A percentile compares a stretch with the other conserved stretches of the same genome.
phyloP scores from a whole-genome alignment of 2,888 invertebrate species.

The Synergus japonicus region DNA sequence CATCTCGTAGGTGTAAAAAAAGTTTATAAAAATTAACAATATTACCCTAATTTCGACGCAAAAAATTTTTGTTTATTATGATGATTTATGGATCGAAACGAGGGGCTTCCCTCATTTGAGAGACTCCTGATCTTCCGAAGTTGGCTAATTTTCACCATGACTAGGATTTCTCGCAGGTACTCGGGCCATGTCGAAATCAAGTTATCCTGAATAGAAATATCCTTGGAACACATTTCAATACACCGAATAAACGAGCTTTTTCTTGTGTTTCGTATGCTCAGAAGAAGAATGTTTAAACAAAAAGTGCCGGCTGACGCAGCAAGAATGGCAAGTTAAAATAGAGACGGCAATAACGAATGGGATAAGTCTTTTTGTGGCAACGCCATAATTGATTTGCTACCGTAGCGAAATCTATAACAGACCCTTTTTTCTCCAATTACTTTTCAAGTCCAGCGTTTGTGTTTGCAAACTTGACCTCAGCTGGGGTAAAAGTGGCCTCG shows the following conservation, averaged over 20 bases:
- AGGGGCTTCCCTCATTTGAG: background rate
- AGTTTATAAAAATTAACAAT: too few species aligned
- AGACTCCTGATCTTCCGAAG: background rate
- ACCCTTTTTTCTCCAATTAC: conserved; percentile 40
- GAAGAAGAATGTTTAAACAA: conserved; percentile 40
- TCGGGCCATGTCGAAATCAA: background rate
- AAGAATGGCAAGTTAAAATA: conserved; percentile 41
- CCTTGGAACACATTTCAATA: conserved; percentile 27
- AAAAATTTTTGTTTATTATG: too few species aligned
- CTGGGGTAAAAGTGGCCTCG: background rate
- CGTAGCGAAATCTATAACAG: conserved; percentile 41
- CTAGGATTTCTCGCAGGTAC: conserved; percentile 16
- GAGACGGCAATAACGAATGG: conserved; percentile 41
- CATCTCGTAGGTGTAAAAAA: too few species aligned
- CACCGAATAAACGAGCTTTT: conserved; percentile 36
- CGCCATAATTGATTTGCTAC: conserved; percentile 42
- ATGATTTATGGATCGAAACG: too few species aligned
- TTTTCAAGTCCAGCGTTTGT: conserved; percentile 32
- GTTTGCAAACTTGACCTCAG: conserved; percentile 19
- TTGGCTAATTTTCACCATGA: conserved; percentile 13
- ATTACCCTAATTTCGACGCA: too few species aligned
- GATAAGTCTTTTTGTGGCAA: conserved; percentile 39
- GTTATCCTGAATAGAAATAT: conserved; percentile 25
- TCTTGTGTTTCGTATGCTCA: conserved; percentile 27
- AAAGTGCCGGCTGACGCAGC: conserved; percentile 36